These are phyloP conservation scores for Dendroctonus valens DNA, from an alignment of 1,140 invertebrate genomes.

Conservation along the genomic window DNA sequence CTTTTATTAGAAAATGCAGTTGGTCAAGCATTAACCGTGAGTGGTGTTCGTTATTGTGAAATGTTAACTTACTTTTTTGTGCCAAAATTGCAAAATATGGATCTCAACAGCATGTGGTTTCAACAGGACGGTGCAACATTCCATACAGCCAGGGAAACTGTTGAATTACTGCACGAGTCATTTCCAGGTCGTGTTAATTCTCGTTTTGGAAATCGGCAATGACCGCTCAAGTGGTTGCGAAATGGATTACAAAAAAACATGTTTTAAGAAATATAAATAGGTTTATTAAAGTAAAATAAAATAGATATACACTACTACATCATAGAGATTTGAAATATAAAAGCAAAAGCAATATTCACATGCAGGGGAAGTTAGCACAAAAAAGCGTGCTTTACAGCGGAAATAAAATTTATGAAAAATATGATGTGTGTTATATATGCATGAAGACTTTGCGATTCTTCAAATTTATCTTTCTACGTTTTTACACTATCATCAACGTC, in stretches of 20 bases:
- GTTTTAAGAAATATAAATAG: constrained; percentile 28
- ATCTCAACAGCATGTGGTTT: too few relatives aligned
- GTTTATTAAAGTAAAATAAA: constrained; percentile 29
- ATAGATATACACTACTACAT: constrained; percentile 24
- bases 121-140: too few relatives aligned
- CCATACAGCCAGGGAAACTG: too few relatives aligned
- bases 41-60: too few relatives aligned
- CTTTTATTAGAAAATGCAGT: too few relatives aligned
- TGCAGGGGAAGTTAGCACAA: constrained; percentile 1
- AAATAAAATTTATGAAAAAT: background rate
- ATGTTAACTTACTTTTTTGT: too few relatives aligned
- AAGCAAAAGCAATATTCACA: constrained; percentile 32
- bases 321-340: constrained; percentile 1
- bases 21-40: too few relatives aligned
- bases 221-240: background rate
- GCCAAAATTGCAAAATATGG: too few relatives aligned
- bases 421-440: background rate
- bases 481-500: background rate
- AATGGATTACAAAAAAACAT: background rate
- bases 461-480: background rate
- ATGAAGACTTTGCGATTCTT: too few relatives aligned
- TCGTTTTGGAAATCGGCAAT: too few relatives aligned
- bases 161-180: too few relatives aligned
- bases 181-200: too few relatives aligned
- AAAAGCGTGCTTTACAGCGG: background rate